Base-by-base conservation (phyloP, 1,140 invertebrate species). In the Branchinecta lindahli region DNA sequence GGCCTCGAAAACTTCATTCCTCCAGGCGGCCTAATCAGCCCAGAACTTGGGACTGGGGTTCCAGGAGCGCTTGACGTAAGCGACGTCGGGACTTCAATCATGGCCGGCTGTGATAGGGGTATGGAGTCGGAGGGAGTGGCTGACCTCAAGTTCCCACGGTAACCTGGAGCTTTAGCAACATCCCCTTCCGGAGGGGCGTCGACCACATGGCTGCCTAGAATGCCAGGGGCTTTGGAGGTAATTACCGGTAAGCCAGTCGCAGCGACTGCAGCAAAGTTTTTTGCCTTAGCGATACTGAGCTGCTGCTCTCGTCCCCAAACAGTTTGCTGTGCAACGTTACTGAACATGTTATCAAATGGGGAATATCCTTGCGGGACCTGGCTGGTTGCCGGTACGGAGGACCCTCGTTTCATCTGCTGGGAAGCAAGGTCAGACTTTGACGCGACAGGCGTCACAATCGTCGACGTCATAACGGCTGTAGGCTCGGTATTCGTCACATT, bases 161-260 rank as follows among this genome's bases (percentile, higher is more conserved):
- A 92, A 10, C 89, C 89, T 0, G 89, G 89, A 33, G 90, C 89
- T 79, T 91, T 90, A 0, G 88, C 85, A 8, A 86, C 86, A 79
- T 91, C 89, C 5, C 86, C 86, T 76, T 85, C 61, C 18, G 67
- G 77, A n/a, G 72, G 71, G 45, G 83, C 81, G 66, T 82, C 81
- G 75, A 83, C 80, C 73, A 80, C 83, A 68, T 81, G 66, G 77
- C 81, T 8, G 78, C 75, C 33, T 77, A 72, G 72, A 75, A 71
- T 66, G 76, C 76, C 15, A 80, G 75, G 71, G 77, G 76, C 70
- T 80, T 73, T 20, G 18, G 15, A 68, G 61, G 61, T 66, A 66
- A 46, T 72, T 66, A 70, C 45, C 66, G 70, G 45, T 61, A 15
- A 71, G n/a, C 75, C 75, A 0, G 75, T 73, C 10, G 75, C 75